Percentiles rank a stretch among this genome's conserved stretches.
phyloP scores from a whole-genome alignment of 1,140 invertebrate species.

The Bombus turneri region DNA sequence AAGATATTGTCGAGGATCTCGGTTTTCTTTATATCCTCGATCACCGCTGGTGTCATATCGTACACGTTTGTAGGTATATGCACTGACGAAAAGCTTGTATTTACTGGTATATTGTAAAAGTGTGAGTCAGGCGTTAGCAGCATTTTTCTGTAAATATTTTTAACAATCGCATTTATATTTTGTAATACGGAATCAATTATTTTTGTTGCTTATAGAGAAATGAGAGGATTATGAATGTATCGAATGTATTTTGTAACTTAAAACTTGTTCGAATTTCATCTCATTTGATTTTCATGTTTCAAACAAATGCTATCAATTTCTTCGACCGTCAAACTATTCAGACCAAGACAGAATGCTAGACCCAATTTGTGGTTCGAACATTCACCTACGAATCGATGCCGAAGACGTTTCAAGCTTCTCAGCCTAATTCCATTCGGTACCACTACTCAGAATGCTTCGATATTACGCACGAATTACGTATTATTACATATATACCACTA shows the following conservation, averaged over 20 bases:
- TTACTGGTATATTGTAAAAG: constrained; percentile 93
- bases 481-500: background rate
- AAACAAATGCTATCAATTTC: background rate
- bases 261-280: background rate
- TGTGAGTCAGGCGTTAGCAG: constrained; percentile 88
- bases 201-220: background rate
- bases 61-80: constrained; percentile 97
- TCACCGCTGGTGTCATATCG: constrained; percentile 86
- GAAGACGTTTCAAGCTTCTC: constrained; percentile 19
- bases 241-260: background rate
- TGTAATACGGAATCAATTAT: background rate
- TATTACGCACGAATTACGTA: background rate
- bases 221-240: too few species aligned
- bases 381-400: constrained; percentile 25
- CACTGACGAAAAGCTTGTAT: constrained; percentile 92
- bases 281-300: background rate
- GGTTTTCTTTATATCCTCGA: constrained; percentile 93
- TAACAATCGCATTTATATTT: background rate
- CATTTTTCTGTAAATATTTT: constrained; percentile 78
- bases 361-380: constrained; percentile 23
- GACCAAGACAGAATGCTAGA: constrained; percentile 18
- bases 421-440: constrained; percentile 20
- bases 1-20: constrained; percentile 92
- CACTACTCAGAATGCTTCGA: background rate
- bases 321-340: background rate